A percentile compares a stretch with the other conserved stretches of the same genome.
Conservation (phyloP, 1,140 invertebrate genomes). For the Achroia grisella region DNA sequence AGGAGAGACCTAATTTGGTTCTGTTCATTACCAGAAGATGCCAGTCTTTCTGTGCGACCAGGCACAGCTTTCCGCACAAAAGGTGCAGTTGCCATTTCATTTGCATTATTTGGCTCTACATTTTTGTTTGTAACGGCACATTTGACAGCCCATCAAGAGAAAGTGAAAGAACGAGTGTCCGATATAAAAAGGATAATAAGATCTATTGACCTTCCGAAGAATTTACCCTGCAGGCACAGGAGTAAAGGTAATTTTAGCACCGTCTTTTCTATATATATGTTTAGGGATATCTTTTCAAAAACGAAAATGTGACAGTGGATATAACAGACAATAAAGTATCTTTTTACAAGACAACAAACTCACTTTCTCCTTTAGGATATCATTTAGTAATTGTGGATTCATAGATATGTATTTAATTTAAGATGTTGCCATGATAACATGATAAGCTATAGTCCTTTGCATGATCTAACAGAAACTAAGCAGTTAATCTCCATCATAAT, state of each 20-base stretch:
- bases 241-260: constrained; percentile 81
- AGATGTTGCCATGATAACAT: too few relatives aligned
- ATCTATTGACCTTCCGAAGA: constrained; percentile 89
- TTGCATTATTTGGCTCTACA: constrained; percentile 94
- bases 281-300: too few relatives aligned
- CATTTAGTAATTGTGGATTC: too few relatives aligned
- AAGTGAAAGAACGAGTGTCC: constrained; percentile 88
- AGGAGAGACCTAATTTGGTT: constrained; percentile 95
- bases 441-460: too few relatives aligned
- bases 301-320: too few relatives aligned
- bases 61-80: constrained; percentile 93
- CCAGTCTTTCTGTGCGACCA: constrained; percentile 88
- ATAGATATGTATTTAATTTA: too few relatives aligned
- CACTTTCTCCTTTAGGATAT: too few relatives aligned
- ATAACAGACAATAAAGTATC: too few relatives aligned
- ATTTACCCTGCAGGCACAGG: constrained; percentile 83
- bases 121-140: constrained; percentile 96
- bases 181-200: constrained; percentile 91
- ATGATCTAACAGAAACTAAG: too few relatives aligned
- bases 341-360: too few relatives aligned
- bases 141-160: constrained; percentile 91
- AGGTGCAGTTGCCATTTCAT: constrained; percentile 91
- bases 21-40: constrained; percentile 91
- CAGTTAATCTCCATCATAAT: too few relatives aligned
- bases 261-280: too few relatives aligned